Evolutionary conservation across 1,140 invertebrate genomes (phyloP).

Genomic region (Nasonia vitripennis): DNA sequence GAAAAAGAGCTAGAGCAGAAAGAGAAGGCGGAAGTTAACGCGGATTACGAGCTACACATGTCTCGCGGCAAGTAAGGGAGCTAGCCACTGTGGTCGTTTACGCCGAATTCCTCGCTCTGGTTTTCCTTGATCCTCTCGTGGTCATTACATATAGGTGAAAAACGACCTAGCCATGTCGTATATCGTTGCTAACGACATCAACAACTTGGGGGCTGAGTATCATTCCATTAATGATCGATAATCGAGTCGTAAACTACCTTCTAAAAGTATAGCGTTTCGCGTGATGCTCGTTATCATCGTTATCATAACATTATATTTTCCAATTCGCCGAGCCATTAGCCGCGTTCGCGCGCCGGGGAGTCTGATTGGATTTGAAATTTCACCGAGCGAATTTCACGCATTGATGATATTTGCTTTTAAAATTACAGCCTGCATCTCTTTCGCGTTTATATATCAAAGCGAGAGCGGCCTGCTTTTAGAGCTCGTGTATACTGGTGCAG

Average conservation of each 20-base stretch:
- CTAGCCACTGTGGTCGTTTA: neutral
- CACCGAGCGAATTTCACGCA: neutral
- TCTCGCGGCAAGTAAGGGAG: constrained; percentile 44
- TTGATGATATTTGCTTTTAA: constrained; percentile 1
- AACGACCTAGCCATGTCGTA: too few relatives aligned
- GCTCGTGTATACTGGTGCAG: neutral
- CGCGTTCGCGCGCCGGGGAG: neutral
- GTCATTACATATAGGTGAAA: neutral
- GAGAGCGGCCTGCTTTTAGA: neutral
- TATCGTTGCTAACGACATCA: too few relatives aligned
- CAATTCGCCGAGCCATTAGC: neutral
- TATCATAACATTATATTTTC: constrained; percentile 6
- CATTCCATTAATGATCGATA: neutral
- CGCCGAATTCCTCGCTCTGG: neutral
- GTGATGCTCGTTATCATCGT: neutral
- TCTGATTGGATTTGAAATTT: constrained; percentile 23
- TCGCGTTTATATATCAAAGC: neutral
- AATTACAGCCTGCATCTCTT: neutral
- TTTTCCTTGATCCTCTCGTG: neutral
- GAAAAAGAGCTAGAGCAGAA: constrained; percentile 13
- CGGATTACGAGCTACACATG: constrained; percentile 49
- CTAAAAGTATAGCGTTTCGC: neutral
- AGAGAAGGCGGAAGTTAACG: constrained; percentile 45
- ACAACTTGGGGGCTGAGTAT: too few relatives aligned
- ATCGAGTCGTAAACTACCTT: neutral